These are phyloP conservation scores for Hydractinia symbiolongicarpus DNA, from an alignment of 30 jellyfish, hydroid and myxozoan species.

Conservation along the genomic window DNA sequence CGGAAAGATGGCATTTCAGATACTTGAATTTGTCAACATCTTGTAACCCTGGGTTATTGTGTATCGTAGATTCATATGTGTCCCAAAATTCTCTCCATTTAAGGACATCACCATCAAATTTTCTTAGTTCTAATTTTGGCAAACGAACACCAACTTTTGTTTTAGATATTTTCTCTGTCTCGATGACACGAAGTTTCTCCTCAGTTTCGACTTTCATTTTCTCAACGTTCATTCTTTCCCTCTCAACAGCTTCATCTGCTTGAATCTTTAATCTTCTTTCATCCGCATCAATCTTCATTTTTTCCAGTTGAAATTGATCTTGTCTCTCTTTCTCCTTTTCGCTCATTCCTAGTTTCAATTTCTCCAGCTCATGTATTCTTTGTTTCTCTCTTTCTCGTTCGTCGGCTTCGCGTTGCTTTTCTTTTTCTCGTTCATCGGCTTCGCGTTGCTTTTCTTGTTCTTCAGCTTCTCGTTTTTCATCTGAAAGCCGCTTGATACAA, in stretches of 20 bases:
- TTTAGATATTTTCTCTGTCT: conserved; percentile 5
- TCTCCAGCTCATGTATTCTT: conserved; percentile 10
- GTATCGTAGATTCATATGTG: not conserved
- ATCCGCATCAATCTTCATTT: conserved; percentile 9
- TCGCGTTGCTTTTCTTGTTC: not conserved
- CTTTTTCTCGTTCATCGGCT: not conserved
- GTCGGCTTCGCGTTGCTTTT: too few species aligned
- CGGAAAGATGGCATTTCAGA: not conserved
- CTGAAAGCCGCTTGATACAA: not conserved
- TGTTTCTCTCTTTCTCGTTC: not conserved
- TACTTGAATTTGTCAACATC: too few species aligned
- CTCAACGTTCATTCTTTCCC: not conserved
- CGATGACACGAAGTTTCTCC: conserved; percentile 7
- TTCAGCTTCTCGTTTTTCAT: not conserved
- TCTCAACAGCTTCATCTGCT: conserved; percentile 12
- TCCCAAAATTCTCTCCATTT: too few species aligned
- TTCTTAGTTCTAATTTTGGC: too few species aligned
- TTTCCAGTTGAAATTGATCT: conserved; percentile 2
- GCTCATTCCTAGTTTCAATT: conserved; percentile 2
- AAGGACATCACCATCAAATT: too few species aligned
- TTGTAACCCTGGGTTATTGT: conserved; percentile 6
- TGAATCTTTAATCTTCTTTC: conserved; percentile 2
- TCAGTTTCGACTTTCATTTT: not conserved
- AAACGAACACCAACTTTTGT: not conserved
- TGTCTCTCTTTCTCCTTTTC: conserved; percentile 5